phyloP scores from a whole-genome alignment of 2,888 invertebrate species.

The Quadroppia sp. region DNA sequence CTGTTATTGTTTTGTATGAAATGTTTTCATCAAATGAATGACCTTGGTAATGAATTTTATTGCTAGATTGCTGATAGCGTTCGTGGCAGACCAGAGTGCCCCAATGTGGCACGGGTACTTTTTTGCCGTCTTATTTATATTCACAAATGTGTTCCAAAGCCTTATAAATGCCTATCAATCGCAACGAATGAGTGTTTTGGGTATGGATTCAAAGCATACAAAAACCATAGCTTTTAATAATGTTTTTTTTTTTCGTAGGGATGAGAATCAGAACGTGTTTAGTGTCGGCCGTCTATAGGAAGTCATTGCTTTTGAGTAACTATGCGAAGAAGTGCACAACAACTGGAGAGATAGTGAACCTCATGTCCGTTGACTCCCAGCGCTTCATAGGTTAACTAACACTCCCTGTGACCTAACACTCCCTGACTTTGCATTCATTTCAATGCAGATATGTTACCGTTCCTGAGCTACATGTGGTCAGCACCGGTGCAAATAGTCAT shows the following conservation, averaged over 20 bases:
- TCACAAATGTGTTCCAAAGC: constrained; percentile 73
- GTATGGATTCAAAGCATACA: constrained; percentile 76
- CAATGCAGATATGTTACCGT: too few species aligned
- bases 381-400: constrained; percentile 49
- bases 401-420: too few species aligned
- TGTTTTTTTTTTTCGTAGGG: constrained; percentile 59
- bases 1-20: too few species aligned
- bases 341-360: constrained; percentile 58
- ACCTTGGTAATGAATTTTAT: neutral
- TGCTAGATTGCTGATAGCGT: constrained; percentile 47
- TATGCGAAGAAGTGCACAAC: constrained; percentile 55
- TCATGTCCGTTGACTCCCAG: constrained; percentile 57
- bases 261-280: constrained; percentile 81
- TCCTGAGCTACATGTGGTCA: constrained; percentile 52
- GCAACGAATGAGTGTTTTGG: constrained; percentile 71
- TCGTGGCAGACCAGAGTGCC: constrained; percentile 58
- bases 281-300: constrained; percentile 80
- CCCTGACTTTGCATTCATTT: too few species aligned
- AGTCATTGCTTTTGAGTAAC: constrained; percentile 54
- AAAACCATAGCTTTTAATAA: constrained; percentile 65
- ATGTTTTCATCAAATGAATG: too few species aligned
- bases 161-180: constrained; percentile 83
- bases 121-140: constrained; percentile 70
- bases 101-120: constrained; percentile 80
- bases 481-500: constrained; percentile 51